Conservation (phyloP, 2,888 invertebrate genomes). For the Epistrophella euchroma region DNA sequence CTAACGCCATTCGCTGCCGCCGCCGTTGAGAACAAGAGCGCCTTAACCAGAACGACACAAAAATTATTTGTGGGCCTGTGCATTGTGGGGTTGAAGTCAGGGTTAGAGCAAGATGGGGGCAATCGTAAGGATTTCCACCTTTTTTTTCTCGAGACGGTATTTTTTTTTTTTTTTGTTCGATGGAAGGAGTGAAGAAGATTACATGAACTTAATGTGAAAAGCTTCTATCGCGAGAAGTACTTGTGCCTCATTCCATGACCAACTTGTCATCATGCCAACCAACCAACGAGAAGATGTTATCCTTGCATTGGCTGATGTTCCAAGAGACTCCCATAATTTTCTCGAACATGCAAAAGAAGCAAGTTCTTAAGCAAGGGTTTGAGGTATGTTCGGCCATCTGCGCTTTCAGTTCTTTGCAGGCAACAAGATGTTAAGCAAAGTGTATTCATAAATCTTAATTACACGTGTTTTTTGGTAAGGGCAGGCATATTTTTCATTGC, state of each 20-base stretch:
- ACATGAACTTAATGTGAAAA: constrained; percentile 70
- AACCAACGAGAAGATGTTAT: not conserved
- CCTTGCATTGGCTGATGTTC: constrained; percentile 5
- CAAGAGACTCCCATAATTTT: constrained; percentile 40
- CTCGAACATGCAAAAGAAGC: constrained; percentile 33
- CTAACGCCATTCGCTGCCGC: not conserved
- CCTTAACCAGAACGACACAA: constrained; percentile 36
- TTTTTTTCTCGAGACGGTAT: constrained; percentile 19
- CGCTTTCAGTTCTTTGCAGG: constrained; percentile 60
- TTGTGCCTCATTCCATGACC: constrained; percentile 26
- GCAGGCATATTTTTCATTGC: constrained; percentile 71
- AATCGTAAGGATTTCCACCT: constrained; percentile 20
- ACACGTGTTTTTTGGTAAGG: constrained; percentile 77
- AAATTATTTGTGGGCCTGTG: constrained; percentile 61
- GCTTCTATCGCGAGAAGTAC: constrained; percentile 57
- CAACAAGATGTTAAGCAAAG: constrained; percentile 77
- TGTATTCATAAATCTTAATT: constrained; percentile 77
- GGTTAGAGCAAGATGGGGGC: constrained; percentile 31
- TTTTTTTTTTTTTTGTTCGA: not conserved
- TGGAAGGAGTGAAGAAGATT: constrained; percentile 44
- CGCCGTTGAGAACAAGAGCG: not conserved
- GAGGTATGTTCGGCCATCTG: constrained; percentile 72
- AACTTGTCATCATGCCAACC: constrained; percentile 53
- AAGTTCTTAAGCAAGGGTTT: constrained; percentile 31
- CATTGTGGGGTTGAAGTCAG: constrained; percentile 40